Conservation (phyloP, 2,888 invertebrate species). For the Amiota minor region DNA sequence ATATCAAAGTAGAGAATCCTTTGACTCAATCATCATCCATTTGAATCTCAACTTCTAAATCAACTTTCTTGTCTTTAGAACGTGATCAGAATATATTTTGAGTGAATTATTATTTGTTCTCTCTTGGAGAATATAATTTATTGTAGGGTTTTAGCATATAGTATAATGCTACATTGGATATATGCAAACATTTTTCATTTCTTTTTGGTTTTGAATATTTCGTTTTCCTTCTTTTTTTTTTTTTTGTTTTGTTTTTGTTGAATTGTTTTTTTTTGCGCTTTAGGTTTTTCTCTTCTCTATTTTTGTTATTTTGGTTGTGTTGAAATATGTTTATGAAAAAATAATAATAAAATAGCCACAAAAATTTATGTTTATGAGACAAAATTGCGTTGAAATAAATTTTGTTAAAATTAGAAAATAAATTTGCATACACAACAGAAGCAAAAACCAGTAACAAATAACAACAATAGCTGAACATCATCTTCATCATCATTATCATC, state of each 20-base stretch:
- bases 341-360: conserved; percentile 31
- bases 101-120: no score
- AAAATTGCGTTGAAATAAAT: conserved; percentile 28
- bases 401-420: conserved; percentile 27
- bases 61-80: no score
- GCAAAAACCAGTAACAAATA: conserved; percentile 1
- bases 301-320: neutral
- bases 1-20: no score
- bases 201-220: neutral
- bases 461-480: neutral
- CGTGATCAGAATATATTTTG: no score
- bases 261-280: no score
- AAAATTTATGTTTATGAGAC: conserved; percentile 31
- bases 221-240: neutral
- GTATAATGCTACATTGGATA: neutral
- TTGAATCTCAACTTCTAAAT: no score
- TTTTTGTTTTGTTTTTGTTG: no score
- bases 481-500: no score
- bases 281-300: neutral
- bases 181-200: neutral
- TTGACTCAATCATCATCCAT: no score
- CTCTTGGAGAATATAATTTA: no score
- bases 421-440: conserved; percentile 24
- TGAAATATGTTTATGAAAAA: conserved; percentile 30
- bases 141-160: no score